Conservation (phyloP, 1,140 invertebrate genomes). For the Macrocentrus cingulum region DNA sequence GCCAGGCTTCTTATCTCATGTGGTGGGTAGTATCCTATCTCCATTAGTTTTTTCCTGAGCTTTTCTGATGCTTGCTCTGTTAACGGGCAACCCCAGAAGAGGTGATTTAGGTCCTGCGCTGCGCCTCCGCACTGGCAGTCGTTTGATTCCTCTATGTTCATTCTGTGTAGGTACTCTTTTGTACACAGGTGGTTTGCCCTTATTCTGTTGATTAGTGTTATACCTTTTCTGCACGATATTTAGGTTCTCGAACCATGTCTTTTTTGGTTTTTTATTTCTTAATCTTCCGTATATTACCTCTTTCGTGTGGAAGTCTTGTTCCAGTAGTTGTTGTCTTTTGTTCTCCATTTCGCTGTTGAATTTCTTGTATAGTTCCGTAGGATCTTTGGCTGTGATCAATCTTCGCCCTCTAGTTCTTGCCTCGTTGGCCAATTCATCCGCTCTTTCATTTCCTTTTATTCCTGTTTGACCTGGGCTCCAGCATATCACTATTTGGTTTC, state of each 20-base stretch:
- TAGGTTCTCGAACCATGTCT: too few relatives aligned
- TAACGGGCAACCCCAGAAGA: not conserved
- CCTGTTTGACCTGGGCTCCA: not conserved
- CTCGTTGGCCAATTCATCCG: not conserved
- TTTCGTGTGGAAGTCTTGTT: not conserved
- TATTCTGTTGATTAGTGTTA: slow-evolving; percentile 11
- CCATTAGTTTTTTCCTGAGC: not conserved
- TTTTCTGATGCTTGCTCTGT: not conserved
- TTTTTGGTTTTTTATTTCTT: not conserved
- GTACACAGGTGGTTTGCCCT: slow-evolving; percentile 1
- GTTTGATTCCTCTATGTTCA: not conserved
- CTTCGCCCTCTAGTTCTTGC: not conserved
- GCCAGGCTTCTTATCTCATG: not conserved
- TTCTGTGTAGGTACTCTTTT: slow-evolving; percentile 3
- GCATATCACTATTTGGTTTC: not conserved
- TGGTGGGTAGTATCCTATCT: not conserved
- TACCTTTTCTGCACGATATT: not conserved
- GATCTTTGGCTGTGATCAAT: not conserved
- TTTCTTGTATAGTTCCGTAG: not conserved
- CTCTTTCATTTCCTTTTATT: not conserved
- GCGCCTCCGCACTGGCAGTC: not conserved
- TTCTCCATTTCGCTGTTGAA: not conserved
- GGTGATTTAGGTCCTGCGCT: slow-evolving; percentile 5
- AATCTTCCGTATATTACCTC: not conserved
- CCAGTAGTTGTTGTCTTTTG: not conserved